phyloP scores from a whole-genome alignment of 2,888 invertebrate genomes.

The Leucania comma region DNA sequence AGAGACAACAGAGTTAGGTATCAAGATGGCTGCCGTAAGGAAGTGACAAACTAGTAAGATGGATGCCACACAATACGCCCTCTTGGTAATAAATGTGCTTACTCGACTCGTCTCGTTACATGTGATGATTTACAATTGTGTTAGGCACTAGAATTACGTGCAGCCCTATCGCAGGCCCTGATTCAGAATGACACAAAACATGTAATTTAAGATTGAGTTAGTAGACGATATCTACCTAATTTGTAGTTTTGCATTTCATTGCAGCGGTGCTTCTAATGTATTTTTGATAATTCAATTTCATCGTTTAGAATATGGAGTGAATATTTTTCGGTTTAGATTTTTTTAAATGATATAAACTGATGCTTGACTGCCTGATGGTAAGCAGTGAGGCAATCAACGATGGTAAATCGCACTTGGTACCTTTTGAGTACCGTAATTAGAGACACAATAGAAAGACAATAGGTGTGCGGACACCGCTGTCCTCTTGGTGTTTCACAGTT shows the following conservation, averaged over 20 bases:
- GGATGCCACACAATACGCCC: slow-evolving; percentile 35
- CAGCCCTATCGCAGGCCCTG: no score
- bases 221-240: not conserved
- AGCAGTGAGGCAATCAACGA: no score
- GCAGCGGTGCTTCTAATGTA: not conserved
- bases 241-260: not conserved
- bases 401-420: no score
- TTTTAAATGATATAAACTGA: no score
- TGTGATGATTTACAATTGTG: slow-evolving; percentile 12
- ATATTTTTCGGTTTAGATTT: no score
- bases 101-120: not conserved
- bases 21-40: slow-evolving; percentile 39
- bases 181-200: not conserved
- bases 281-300: no score
- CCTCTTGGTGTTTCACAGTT: no score
- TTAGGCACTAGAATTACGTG: slow-evolving; percentile 6
- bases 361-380: no score
- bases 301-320: no score
- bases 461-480: no score
- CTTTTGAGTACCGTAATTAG: no score
- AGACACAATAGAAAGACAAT: no score
- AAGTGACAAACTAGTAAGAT: slow-evolving; percentile 30
- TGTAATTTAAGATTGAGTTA: not conserved
- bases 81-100: slow-evolving; percentile 5
- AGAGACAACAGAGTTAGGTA: slow-evolving; percentile 20